Percentiles rank a stretch among this genome's conserved stretches.
phyloP scores from a whole-genome alignment of 2,113 vertebrate genomes.

The Cathartes aura region DNA sequence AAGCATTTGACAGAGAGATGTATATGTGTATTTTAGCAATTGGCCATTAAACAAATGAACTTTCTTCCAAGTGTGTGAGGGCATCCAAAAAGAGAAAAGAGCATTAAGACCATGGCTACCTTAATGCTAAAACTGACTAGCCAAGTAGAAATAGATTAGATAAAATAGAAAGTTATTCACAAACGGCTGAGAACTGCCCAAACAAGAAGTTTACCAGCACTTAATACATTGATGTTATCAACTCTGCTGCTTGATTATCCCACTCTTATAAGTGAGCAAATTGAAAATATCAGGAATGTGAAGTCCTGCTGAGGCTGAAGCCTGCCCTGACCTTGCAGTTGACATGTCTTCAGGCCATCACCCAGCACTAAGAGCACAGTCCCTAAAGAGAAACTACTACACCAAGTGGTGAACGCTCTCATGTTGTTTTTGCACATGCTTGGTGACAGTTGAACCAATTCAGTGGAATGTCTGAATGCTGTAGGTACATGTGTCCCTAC shows the following conservation, averaged over 20 bases:
- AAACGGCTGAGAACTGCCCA: neutral
- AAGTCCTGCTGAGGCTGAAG: neutral
- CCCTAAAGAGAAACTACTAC: neutral
- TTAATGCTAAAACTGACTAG: neutral
- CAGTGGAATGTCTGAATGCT: too few species aligned
- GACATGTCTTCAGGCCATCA: neutral
- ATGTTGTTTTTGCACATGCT: neutral
- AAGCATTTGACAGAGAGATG: neutral
- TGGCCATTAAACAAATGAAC: neutral
- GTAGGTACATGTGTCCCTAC: neutral
- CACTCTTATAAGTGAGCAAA: neutral
- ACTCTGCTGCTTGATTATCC: neutral
- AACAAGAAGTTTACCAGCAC: neutral
- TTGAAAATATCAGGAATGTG: neutral
- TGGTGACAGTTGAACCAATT: neutral
- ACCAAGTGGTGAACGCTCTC: neutral
- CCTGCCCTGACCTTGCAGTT: neutral
- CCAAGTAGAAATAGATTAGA: neutral
- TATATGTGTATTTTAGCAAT: neutral
- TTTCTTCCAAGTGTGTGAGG: neutral
- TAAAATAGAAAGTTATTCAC: neutral
- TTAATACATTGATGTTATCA: neutral
- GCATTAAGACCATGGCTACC: neutral
- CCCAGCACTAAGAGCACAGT: neutral
- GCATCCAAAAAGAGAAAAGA: neutral